Evolutionary conservation across 2,113 vertebrate species (phyloP).

Genomic region (Girardinichthys multiradiatus): DNA sequence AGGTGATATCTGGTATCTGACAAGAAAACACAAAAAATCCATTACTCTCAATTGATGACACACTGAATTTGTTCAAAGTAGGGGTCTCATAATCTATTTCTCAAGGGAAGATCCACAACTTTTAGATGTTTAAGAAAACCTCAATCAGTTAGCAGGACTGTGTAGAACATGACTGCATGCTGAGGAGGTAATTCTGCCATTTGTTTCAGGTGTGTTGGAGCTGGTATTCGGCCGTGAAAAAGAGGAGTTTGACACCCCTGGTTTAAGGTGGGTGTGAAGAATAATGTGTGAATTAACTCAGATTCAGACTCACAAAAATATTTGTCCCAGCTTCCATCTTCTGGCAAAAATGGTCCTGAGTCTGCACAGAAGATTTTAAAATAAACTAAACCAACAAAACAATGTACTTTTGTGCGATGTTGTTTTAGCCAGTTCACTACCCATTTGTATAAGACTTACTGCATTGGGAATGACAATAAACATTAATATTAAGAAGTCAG

Average conservation of each 20-base stretch:
- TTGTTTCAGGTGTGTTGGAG: too few relatives aligned
- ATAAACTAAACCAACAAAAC: background rate
- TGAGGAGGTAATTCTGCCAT: too few relatives aligned
- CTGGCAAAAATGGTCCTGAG: slow-evolving; percentile 48
- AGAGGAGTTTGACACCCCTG: too few relatives aligned
- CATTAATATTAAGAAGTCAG: background rate
- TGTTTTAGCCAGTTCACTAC: background rate
- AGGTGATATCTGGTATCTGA: slow-evolving; percentile 81
- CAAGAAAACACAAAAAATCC: slow-evolving; percentile 52
- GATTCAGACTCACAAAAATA: slow-evolving; percentile 41
- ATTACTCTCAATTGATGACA: background rate
- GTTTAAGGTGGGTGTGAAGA: background rate
- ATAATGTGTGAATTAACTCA: background rate
- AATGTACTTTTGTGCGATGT: background rate
- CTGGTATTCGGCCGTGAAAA: too few relatives aligned
- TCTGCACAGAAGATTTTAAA: background rate
- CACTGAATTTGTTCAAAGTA: background rate
- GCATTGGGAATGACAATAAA: background rate
- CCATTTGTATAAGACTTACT: background rate
- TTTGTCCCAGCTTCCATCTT: background rate
- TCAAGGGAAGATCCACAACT: too few relatives aligned
- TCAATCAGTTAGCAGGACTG: too few relatives aligned
- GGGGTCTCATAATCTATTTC: background rate
- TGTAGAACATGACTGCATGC: too few relatives aligned
- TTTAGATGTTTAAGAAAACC: too few relatives aligned